A percentile compares a stretch with the other conserved stretches of the same genome.
Evolutionary conservation across 2,113 vertebrate genomes (phyloP).

Genomic region (Colossoma macropomum): DNA sequence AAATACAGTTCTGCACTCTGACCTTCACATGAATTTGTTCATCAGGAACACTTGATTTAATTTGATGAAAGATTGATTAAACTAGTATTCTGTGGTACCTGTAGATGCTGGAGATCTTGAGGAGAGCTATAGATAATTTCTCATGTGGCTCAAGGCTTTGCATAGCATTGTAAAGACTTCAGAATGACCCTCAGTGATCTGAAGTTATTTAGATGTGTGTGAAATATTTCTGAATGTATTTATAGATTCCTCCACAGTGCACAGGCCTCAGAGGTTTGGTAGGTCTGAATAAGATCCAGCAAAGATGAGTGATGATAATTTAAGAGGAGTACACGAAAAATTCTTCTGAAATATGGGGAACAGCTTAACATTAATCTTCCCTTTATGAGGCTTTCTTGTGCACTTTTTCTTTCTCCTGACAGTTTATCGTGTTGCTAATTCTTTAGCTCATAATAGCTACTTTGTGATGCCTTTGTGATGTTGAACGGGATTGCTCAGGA

Average conservation of each 20-base stretch:
- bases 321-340: slow-evolving; percentile 4
- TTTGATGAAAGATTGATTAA: too few species aligned
- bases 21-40: too few species aligned
- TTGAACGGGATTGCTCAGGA: slow-evolving; percentile 7
- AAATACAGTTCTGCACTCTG: too few species aligned
- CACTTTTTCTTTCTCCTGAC: slow-evolving; percentile 2
- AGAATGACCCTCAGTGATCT: too few species aligned
- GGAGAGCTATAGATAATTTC: too few species aligned
- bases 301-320: slow-evolving; percentile 11
- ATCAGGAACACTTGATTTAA: too few species aligned
- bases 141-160: too few species aligned
- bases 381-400: slow-evolving; percentile 4
- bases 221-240: neutral
- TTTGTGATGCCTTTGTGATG: slow-evolving; percentile 8
- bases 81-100: too few species aligned
- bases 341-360: slow-evolving; percentile 37
- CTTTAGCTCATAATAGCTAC: neutral
- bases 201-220: too few species aligned
- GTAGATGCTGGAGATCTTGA: too few species aligned
- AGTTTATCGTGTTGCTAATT: slow-evolving; percentile 32
- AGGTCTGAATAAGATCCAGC: neutral
- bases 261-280: neutral
- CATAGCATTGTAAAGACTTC: too few species aligned
- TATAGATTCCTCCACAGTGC: neutral
- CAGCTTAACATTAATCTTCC: slow-evolving; percentile 38